Percentiles rank a stretch among this genome's conserved stretches.
phyloP scores from a whole-genome alignment of 2,113 vertebrate species.

The Parotia lawesii region DNA sequence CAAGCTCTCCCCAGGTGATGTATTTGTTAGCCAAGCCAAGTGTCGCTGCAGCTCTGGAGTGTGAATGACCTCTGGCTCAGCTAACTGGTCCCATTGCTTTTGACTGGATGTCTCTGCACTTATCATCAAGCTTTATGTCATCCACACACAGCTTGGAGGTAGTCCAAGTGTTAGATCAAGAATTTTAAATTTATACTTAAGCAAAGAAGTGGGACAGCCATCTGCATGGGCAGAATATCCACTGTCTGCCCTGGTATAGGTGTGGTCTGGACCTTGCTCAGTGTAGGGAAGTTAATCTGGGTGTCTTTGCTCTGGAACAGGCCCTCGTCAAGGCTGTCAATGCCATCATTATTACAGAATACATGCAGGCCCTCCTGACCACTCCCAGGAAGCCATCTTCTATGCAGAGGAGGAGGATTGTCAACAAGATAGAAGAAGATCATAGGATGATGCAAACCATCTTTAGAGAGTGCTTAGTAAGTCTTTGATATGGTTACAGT shows the following conservation, averaged over 20 bases:
- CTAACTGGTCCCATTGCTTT: neutral
- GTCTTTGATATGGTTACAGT: slow-evolving; percentile 25
- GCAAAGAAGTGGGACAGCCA: neutral
- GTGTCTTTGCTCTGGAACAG: slow-evolving; percentile 23
- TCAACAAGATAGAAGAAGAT: slow-evolving; percentile 45
- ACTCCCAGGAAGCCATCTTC: slow-evolving; percentile 23
- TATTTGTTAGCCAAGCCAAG: neutral
- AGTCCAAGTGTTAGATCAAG: neutral
- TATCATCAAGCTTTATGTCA: neutral
- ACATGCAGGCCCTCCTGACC: slow-evolving; percentile 39
- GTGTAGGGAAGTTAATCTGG: neutral
- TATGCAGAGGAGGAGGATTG: slow-evolving; percentile 6
- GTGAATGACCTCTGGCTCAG: neutral
- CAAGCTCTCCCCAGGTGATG: neutral
- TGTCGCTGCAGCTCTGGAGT: neutral
- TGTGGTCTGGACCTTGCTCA: neutral
- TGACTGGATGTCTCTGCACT: neutral
- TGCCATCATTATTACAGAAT: slow-evolving; percentile 17
- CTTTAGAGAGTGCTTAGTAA: slow-evolving; percentile 59
- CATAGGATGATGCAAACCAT: slow-evolving; percentile 6
- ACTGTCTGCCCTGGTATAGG: neutral
- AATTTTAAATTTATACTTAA: neutral
- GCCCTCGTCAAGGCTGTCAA: neutral
- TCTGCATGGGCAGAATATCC: neutral
- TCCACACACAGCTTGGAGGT: neutral